phyloP scores from a whole-genome alignment of 2,113 vertebrate genomes.

The Danio rerio region GRCz12tu NC_133188.1:17896001-17896500 shows the following conservation, averaged over 20 bases:
- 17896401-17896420: not conserved
- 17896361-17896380: not conserved
- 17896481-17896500: not conserved
- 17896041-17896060: no score
- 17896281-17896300: not conserved
- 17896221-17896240: not conserved
- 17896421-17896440: not conserved
- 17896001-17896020: no score
- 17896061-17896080: no score
- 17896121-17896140: no score
- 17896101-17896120: no score
- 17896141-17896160: no score
- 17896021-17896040: no score
- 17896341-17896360: not conserved
- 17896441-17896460: conserved; percentile 13
- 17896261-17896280: not conserved
- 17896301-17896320: conserved; percentile 3
- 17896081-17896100: no score
- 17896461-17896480: conserved; percentile 1
- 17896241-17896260: not conserved
- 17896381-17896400: not conserved
- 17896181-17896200: no score
- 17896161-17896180: no score
- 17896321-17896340: conserved; percentile 31
- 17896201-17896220: not conserved